phyloP scores from a whole-genome alignment of 2,888 invertebrate genomes.

The Drosophila longiperda region DNA sequence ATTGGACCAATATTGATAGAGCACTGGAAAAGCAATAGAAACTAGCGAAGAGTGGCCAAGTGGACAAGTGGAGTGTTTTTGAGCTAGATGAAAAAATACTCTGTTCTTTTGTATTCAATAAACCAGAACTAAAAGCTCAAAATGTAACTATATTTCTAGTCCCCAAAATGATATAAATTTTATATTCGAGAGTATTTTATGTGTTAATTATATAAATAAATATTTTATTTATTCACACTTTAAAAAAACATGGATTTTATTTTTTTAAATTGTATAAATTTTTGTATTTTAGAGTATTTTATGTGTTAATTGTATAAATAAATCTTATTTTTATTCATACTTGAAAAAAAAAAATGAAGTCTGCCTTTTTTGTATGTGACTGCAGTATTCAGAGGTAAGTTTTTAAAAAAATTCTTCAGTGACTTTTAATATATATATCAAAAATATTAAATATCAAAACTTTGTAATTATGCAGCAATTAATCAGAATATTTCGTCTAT shows the following conservation, averaged over 20 bases:
- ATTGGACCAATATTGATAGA: constrained; percentile 47
- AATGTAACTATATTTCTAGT: neutral
- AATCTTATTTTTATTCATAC: neutral
- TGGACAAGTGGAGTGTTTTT: neutral
- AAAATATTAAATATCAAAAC: too few species aligned
- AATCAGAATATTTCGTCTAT: too few species aligned
- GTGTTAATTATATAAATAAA: neutral
- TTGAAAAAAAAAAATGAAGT: neutral
- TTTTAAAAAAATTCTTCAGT: neutral
- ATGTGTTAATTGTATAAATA: neutral
- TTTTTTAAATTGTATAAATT: neutral
- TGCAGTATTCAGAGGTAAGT: neutral
- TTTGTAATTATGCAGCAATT: too few species aligned
- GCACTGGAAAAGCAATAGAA: constrained; percentile 29
- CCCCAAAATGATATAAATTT: neutral
- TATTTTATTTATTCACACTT: accelerated
- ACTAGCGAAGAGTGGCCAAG: neutral
- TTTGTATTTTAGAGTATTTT: neutral
- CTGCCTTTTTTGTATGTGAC: neutral
- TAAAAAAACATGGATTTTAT: neutral
- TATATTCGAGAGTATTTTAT: neutral
- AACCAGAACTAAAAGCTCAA: neutral
- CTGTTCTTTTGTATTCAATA: neutral
- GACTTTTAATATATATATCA: too few species aligned
- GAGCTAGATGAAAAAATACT: neutral